phyloP scores from a whole-genome alignment of 2,888 invertebrate genomes.

The Brenthis daphne region DNA sequence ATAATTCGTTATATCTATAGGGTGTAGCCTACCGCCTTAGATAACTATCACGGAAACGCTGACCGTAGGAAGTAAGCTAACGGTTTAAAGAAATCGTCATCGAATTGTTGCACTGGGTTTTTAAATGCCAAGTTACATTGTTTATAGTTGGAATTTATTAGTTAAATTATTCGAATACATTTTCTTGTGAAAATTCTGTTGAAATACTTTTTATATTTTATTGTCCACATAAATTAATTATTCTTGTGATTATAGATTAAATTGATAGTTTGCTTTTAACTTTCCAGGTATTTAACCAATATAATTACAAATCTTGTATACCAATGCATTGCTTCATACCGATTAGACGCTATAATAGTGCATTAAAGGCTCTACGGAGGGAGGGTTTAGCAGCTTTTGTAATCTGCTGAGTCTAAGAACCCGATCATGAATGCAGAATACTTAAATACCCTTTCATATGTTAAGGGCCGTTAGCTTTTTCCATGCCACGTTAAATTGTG shows the following conservation, averaged over 20 bases:
- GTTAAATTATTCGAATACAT: not conserved
- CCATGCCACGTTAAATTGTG: no score
- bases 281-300: no score
- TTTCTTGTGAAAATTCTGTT: not conserved
- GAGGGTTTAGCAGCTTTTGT: constrained; percentile 9
- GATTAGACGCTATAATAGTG: not conserved
- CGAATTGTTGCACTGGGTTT: constrained; percentile 4
- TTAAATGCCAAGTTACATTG: not conserved
- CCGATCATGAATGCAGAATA: constrained; percentile 8
- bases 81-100: constrained; percentile 18
- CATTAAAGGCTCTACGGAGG: not conserved
- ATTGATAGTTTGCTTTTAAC: no score
- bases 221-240: no score
- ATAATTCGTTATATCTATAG: no score
- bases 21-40: constrained; percentile 8
- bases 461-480: not conserved
- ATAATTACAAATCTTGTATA: no score
- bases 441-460: constrained; percentile 9
- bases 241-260: no score
- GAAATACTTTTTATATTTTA: no score
- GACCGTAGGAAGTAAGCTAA: constrained; percentile 19
- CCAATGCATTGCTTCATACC: no score
- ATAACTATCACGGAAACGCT: constrained; percentile 16
- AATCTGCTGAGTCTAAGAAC: constrained; percentile 7
- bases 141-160: no score